Base-by-base conservation (phyloP, 2,113 vertebrate species). In the Zapus hudsonius region DNA sequence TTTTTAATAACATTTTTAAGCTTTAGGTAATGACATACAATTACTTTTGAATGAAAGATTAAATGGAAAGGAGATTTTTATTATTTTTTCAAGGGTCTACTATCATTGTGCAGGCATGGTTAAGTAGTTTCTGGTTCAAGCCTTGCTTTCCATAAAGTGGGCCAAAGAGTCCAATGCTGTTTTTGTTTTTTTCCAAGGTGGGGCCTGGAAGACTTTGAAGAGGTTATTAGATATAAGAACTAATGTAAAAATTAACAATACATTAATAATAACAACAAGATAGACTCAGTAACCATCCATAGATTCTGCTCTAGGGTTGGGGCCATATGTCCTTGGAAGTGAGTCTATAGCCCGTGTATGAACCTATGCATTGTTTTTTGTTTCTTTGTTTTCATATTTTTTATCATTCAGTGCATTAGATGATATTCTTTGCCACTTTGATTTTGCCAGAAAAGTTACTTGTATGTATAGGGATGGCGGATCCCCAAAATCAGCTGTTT, bases 1-100 rank as follows among this genome's bases (percentile, higher is more conserved):
- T 69, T 97, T 78, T 89, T 92, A 84, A 96, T 86, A 97, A 93
- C 69, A 96, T 9, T 94, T 95, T 96, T 96, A 96, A 97, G 96
- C 92, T 94, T 95, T 86, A 85, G 33, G 38, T 94, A 84, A 95
- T 96, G 92, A 93, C 95, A 67, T 91, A 72, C 87, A 95, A 90
- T 96, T 94, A 94, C 74, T 94, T 96, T 90, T 95, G 93, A 96
- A 94, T 96, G 95, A 94, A 91, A 94, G 88, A 87, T 72, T 87
- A 33, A 0, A 2, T 84, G 17, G 3, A 73, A 38, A 78, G 67
- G 69, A 91, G 95, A 96, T 74, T 59, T 44, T 87, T 95, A 75
- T 57, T 67, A 44, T 87, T 96, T 72, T 47, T 91, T 95, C 72
- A 42, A 95, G 91, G 36, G 29, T 92, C n/a, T 31, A 11, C 70